Conservation (phyloP, 1,140 invertebrate genomes). For the Drosophila micromelanica region DNA sequence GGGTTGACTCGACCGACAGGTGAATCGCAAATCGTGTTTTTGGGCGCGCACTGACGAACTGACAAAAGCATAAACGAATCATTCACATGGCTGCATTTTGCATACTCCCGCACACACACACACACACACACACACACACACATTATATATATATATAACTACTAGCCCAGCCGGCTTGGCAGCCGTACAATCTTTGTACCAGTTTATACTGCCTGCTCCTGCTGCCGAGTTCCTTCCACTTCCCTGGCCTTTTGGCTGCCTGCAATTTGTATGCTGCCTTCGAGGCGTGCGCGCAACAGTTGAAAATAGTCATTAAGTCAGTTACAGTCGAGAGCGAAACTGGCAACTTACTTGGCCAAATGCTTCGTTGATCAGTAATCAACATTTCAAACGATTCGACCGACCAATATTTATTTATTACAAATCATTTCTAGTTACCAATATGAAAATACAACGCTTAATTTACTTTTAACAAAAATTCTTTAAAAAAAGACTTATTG, state of each 20-base stretch:
- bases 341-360: constrained; percentile 44
- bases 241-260: constrained; percentile 1
- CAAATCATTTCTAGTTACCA: too few relatives aligned
- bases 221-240: not conserved
- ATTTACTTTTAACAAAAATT: too few relatives aligned
- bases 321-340: constrained; percentile 21
- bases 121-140: not conserved
- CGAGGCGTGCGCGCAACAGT: constrained; percentile 63
- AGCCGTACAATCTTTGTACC: not conserved
- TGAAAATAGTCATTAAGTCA: constrained; percentile 69
- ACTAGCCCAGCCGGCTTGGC: not conserved
- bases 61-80: constrained; percentile 84
- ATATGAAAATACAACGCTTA: too few relatives aligned
- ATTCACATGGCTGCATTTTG: constrained; percentile 79
- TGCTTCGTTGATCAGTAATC: constrained; percentile 71
- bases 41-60: constrained; percentile 68
- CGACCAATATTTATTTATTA: too few relatives aligned
- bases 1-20: constrained; percentile 27
- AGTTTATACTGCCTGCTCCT: not conserved
- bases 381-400: constrained; percentile 29
- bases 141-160: not conserved
- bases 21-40: constrained; percentile 40
- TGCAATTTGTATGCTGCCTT: constrained; percentile 31
- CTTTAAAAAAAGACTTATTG: too few relatives aligned
- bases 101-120: constrained; percentile 18